Conservation (phyloP, 2,888 invertebrate species). For the Aricia artaxerxes region DNA sequence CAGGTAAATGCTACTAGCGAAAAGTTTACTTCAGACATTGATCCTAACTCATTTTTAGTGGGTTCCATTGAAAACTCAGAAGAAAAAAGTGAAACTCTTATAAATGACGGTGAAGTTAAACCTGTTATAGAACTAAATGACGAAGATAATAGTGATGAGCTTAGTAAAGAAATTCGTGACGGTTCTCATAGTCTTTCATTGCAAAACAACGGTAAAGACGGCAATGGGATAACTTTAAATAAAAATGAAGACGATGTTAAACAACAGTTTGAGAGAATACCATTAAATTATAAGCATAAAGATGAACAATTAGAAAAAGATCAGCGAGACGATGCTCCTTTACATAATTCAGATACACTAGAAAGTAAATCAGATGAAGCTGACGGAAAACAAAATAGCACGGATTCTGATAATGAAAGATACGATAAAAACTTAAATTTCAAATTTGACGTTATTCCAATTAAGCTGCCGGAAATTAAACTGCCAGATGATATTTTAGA, state of each 20-base stretch:
- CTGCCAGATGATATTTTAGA: constrained; percentile 71
- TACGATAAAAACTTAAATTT: constrained; percentile 67
- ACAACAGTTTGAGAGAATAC: constrained; percentile 73
- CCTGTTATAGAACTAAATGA: constrained; percentile 68
- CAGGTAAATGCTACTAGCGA: neutral
- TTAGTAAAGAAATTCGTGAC: constrained; percentile 36
- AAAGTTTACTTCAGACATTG: constrained; percentile 29
- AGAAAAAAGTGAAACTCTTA: constrained; percentile 47
- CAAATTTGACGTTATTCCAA: constrained; percentile 66
- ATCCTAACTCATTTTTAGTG: constrained; percentile 42
- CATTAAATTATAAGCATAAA: constrained; percentile 66
- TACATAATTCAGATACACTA: constrained; percentile 4
- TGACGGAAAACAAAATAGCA: constrained; percentile 34
- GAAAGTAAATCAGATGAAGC: constrained; percentile 29
- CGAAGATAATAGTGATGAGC: constrained; percentile 52
- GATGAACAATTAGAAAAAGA: constrained; percentile 39
- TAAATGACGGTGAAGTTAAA: constrained; percentile 66
- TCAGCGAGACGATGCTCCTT: neutral
- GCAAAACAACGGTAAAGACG: constrained; percentile 45
- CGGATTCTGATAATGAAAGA: constrained; percentile 44
- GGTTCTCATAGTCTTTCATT: constrained; percentile 32
- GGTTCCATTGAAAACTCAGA: constrained; percentile 41
- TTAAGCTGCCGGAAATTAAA: constrained; percentile 72
- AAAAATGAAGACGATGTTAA: constrained; percentile 57
- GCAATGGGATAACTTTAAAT: constrained; percentile 42